These are phyloP conservation scores for Pomatostomus ruficeps DNA, from an alignment of 2,113 vertebrate genomes.

Conservation along the genomic window DNA sequence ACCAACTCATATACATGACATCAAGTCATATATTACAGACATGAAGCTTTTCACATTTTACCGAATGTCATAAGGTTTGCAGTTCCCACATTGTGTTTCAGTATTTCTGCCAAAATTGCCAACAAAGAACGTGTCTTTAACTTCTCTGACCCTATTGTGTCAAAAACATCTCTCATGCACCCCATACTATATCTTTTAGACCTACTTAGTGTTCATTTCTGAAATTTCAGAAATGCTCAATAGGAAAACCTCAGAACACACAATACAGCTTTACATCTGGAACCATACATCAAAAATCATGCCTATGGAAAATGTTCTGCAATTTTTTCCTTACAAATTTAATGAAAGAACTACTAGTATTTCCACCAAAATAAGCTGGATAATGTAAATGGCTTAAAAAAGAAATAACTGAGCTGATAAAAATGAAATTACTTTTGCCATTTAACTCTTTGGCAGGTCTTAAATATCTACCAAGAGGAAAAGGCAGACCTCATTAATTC, in stretches of 20 bases:
- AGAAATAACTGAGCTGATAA: not conserved
- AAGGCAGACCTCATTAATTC: not conserved
- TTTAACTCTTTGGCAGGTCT: not conserved
- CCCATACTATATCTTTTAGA: slow-evolving; percentile 60
- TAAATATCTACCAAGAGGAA: not conserved
- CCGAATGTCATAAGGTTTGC: slow-evolving; percentile 63
- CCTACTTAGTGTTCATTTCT: slow-evolving; percentile 61
- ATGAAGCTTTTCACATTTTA: slow-evolving; percentile 70
- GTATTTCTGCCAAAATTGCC: slow-evolving; percentile 72
- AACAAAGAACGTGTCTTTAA: slow-evolving; percentile 71
- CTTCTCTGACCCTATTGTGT: slow-evolving; percentile 76
- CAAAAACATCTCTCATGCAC: slow-evolving; percentile 71
- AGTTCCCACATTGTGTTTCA: slow-evolving; percentile 65
- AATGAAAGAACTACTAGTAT: not conserved
- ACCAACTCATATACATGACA: slow-evolving; percentile 77
- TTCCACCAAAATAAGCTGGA: not conserved
- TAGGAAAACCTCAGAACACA: slow-evolving; percentile 57
- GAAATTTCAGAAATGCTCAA: slow-evolving; percentile 69
- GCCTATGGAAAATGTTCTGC: not conserved
- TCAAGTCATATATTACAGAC: slow-evolving; percentile 76
- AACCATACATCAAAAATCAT: slow-evolving; percentile 47
- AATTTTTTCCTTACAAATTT: not conserved
- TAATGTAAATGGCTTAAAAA: not conserved
- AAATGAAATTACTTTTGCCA: not conserved
- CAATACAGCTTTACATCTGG: slow-evolving; percentile 61